Evolutionary conservation across 2,797 vertebrate species (phyloP).

Genomic region (Rhincodon typus): DNA sequence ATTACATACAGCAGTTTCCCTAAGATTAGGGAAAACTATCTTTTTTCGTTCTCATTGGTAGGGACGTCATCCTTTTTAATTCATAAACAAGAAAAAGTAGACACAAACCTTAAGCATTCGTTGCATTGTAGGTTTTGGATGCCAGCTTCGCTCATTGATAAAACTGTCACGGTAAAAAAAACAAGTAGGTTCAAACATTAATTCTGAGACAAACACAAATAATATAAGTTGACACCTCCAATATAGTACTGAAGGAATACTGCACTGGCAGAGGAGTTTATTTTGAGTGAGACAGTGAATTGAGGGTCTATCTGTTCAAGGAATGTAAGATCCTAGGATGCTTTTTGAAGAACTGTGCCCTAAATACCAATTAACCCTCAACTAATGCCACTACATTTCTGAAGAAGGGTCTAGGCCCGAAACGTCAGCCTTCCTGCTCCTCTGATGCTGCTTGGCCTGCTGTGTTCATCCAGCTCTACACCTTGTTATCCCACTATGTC

Average conservation of each 20-base stretch:
- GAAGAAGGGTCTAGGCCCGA: too few relatives aligned
- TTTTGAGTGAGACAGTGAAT: neutral
- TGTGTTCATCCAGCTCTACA: too few relatives aligned
- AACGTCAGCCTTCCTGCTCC: too few relatives aligned
- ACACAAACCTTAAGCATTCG: neutral
- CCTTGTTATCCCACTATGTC: too few relatives aligned
- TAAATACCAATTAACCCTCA: neutral
- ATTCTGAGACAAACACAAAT: neutral
- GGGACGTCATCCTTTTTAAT: neutral
- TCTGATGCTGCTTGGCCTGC: too few relatives aligned
- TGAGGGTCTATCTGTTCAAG: neutral
- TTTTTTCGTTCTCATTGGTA: neutral
- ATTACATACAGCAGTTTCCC: neutral
- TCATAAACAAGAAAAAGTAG: neutral
- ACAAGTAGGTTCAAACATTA: neutral
- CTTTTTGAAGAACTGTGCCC: neutral
- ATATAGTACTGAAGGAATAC: neutral
- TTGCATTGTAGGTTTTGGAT: neutral
- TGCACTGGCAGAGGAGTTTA: neutral
- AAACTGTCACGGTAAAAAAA: neutral
- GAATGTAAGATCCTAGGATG: neutral
- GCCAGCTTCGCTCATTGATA: neutral
- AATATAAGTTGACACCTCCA: neutral
- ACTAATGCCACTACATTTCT: neutral
- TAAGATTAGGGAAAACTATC: neutral